A percentile compares a stretch with the other conserved stretches of the same genome.
Conservation (phyloP, 2,797 vertebrate genomes). For the Caiman crocodilus region DNA sequence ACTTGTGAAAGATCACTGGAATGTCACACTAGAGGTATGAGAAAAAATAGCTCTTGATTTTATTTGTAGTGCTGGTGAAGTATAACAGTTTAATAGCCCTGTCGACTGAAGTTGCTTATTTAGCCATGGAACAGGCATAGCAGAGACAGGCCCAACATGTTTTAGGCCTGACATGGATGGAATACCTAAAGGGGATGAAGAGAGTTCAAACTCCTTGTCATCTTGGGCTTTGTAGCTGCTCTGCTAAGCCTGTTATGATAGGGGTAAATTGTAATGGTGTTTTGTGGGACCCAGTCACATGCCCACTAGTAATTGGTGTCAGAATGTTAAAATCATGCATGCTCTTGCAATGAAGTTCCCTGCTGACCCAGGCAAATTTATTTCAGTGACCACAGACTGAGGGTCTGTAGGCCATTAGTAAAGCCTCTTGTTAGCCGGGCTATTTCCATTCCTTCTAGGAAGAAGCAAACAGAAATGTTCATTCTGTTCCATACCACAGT, state of each 20-base stretch:
- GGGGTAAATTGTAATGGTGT: neutral
- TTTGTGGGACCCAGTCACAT: neutral
- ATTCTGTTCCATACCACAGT: neutral
- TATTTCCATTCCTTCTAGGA: neutral
- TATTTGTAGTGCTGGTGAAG: neutral
- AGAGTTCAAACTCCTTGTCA: neutral
- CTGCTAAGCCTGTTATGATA: neutral
- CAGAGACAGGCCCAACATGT: accelerated
- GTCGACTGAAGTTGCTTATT: neutral
- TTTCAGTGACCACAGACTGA: neutral
- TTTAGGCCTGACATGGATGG: neutral
- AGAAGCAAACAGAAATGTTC: neutral
- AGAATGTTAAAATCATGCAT: neutral
- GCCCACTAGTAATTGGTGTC: neutral
- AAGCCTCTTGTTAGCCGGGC: neutral
- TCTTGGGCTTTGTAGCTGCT: neutral
- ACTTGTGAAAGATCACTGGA: neutral
- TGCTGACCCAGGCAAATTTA: neutral
- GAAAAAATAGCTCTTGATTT: neutral
- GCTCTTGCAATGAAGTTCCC: neutral
- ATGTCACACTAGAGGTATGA: neutral
- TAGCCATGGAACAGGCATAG: neutral
- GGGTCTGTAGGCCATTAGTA: neutral
- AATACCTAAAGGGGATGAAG: neutral
- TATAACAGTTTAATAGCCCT: neutral